Percentiles rank a stretch among this genome's conserved stretches.
phyloP scores from a whole-genome alignment of 2,888 invertebrate genomes.

The Notocelia uddmanniana region DNA sequence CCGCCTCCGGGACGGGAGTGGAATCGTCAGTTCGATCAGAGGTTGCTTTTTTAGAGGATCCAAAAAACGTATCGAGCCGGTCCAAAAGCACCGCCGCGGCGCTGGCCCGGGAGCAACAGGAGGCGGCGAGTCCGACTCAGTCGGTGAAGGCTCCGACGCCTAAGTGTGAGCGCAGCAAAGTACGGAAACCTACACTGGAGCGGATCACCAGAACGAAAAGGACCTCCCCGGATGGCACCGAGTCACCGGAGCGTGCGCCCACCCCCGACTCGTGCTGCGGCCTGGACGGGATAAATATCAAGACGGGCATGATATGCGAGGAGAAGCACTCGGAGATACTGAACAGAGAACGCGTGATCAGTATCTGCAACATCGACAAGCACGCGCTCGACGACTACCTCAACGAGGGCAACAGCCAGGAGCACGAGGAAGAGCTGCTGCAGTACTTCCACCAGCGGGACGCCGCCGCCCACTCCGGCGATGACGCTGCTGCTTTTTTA shows the following conservation, averaged over 20 bases:
- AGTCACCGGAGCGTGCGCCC: constrained; percentile 69
- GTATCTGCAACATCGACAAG: constrained; percentile 92
- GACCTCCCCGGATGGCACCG: constrained; percentile 67
- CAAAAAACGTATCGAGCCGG: constrained; percentile 86
- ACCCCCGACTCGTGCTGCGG: constrained; percentile 82
- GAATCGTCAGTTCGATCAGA: constrained; percentile 66
- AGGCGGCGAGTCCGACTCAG: constrained; percentile 83
- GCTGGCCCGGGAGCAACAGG: constrained; percentile 85
- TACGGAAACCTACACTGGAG: constrained; percentile 51
- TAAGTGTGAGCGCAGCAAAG: constrained; percentile 67
- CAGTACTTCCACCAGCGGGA: constrained; percentile 90
- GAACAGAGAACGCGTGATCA: constrained; percentile 89
- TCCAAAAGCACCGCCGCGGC: constrained; percentile 86
- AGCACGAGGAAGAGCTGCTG: constrained; percentile 93
- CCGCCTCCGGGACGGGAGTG: constrained; percentile 54
- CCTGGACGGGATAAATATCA: constrained; percentile 78
- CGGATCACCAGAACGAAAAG: constrained; percentile 64
- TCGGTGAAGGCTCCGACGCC: constrained; percentile 82
- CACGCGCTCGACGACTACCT: constrained; percentile 93
- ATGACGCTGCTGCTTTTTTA: constrained; percentile 70
- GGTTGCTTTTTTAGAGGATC: constrained; percentile 84
- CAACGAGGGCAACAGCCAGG: constrained; percentile 90
- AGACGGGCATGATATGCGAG: constrained; percentile 78
- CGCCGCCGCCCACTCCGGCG: constrained; percentile 61
- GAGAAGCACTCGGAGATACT: constrained; percentile 84